Evolutionary conservation across 2,113 vertebrate genomes (phyloP).

Genomic region (Apodemus speciosus): DNA sequence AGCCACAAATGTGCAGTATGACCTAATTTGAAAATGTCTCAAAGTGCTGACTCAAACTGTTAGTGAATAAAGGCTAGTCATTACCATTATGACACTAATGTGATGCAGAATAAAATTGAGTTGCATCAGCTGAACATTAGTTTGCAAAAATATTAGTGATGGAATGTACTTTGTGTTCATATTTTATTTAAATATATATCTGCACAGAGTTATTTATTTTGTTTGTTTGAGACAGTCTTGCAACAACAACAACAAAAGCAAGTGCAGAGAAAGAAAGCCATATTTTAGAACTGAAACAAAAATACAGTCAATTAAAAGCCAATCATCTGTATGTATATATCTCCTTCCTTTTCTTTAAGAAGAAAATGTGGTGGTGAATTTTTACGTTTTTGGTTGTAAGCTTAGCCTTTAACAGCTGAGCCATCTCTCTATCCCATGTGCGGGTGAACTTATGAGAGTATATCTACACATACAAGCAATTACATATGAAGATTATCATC

Average conservation of each 20-base stretch:
- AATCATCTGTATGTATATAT: slow-evolving; percentile 58
- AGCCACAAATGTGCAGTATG: slow-evolving; percentile 86
- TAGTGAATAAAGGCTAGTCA: slow-evolving; percentile 86
- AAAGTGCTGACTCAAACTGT: slow-evolving; percentile 89
- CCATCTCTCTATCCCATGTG: slow-evolving; percentile 48
- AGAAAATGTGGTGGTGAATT: slow-evolving; percentile 72
- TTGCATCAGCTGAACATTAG: slow-evolving; percentile 87
- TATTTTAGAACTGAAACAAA: slow-evolving; percentile 73
- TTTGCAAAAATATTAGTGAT: slow-evolving; percentile 87
- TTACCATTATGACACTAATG: slow-evolving; percentile 85
- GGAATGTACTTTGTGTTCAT: slow-evolving; percentile 83
- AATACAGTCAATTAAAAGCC: slow-evolving; percentile 76
- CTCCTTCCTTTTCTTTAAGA: slow-evolving; percentile 60
- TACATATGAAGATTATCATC: slow-evolving; percentile 82
- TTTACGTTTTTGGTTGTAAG: neutral
- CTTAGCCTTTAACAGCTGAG: neutral
- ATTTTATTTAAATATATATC: slow-evolving; percentile 85
- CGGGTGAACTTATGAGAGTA: slow-evolving; percentile 82
- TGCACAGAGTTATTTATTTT: slow-evolving; percentile 77
- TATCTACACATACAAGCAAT: slow-evolving; percentile 71
- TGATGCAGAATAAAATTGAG: slow-evolving; percentile 87
- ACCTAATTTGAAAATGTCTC: slow-evolving; percentile 89
- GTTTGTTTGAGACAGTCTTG: slow-evolving; percentile 61
- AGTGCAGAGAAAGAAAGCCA: slow-evolving; percentile 55
- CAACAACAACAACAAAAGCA: slow-evolving; percentile 67